Base-by-base conservation (phyloP, 2,888 invertebrate species). In the Danaus chrysippus region DNA sequence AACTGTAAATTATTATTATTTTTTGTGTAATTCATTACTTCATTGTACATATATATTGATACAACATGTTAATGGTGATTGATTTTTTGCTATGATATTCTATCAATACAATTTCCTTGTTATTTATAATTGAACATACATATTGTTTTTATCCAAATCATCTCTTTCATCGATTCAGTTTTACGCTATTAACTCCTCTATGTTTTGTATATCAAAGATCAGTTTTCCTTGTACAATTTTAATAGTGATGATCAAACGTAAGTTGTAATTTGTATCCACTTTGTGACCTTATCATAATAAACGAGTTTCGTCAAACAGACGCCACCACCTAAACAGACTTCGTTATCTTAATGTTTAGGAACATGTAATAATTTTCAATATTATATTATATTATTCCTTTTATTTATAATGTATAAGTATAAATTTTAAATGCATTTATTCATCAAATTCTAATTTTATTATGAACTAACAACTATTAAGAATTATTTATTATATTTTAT, bases 261-360 rank as follows among this genome's bases (percentile, higher is more conserved):
- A 49, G 17, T 13, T 13, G 11, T 69, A 68, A 70, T 69, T 69
- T 68, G 66, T 63, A 68, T 58, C 57, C 61, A 57, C 58, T 61
- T 34, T 61, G 59, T 67, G 72, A 73, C 74, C 75, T 76, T 73
- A 69, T 63, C 58, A 63, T 58, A 72, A 71, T 73, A 73, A 70
- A 69, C 70, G 59, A 62, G 72, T 71, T 71, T 67, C 57, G 63
- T 67, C 54, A 10, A 54, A 44, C 3, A 15, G 10, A 41, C 44
- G 10, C 43, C 34, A 23, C 17, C 5, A 0, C 34, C 42, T 54
- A 54, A 23, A 43, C 34, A 43, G 19, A 23, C 54, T 55, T 55
- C 46, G 54, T 49, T 52, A 42, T 61, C 17, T 12, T 46, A 46
- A 46, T 49, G 17, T 15, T 49, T 17, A 3, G 11, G 8, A 34